These are phyloP conservation scores for Diaperis boleti DNA, from an alignment of 2,888 invertebrate genomes.

Conservation along the genomic window DNA sequence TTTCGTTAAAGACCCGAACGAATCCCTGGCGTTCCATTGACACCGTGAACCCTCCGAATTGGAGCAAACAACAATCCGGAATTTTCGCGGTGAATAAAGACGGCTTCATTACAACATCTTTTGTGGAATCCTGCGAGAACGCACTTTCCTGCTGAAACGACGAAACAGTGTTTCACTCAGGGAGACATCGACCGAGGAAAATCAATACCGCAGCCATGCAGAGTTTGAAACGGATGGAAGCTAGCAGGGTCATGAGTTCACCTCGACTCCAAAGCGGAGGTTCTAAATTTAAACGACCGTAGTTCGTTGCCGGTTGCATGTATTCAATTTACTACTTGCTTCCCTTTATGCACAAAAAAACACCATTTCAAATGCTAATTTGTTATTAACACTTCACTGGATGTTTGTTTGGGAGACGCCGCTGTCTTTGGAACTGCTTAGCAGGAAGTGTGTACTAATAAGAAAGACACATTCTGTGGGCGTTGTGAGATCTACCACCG, in stretches of 20 bases:
- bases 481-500: constrained; percentile 7
- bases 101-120: constrained; percentile 32
- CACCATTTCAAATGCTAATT: constrained; percentile 43
- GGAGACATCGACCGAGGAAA: constrained; percentile 44
- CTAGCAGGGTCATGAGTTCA: constrained; percentile 56
- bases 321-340: constrained; percentile 32
- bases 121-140: constrained; percentile 26
- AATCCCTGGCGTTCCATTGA: constrained; percentile 26
- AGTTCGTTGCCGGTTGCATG: constrained; percentile 26
- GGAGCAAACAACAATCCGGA: constrained; percentile 33
- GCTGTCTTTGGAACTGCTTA: constrained; percentile 16
- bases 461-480: constrained; percentile 23
- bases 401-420: constrained; percentile 23
- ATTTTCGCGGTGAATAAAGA: constrained; percentile 33
- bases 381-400: constrained; percentile 36
- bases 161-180: constrained; percentile 39
- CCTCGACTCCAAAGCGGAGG: constrained; percentile 49
- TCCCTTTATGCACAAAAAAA: constrained; percentile 42
- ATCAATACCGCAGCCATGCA: constrained; percentile 44
- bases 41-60: constrained; percentile 33
- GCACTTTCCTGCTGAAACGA: constrained; percentile 35
- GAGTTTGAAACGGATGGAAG: constrained; percentile 47
- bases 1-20: not conserved
- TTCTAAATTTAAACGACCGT: constrained; percentile 53
- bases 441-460: constrained; percentile 30